Evolutionary conservation across 2,797 vertebrate species (phyloP).

Genomic region (Spea hammondii): DNA sequence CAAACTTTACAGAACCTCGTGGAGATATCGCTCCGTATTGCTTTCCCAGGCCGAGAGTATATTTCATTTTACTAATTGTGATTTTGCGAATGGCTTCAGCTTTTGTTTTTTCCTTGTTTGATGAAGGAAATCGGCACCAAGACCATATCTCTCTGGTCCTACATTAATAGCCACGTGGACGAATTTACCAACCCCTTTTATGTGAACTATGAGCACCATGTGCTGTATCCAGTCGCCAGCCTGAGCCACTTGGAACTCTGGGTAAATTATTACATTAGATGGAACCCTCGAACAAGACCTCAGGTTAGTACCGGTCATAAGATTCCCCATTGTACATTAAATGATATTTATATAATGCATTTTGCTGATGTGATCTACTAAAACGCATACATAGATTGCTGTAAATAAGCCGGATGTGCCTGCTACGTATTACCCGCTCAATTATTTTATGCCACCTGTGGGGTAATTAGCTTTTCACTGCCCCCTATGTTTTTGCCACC

Average conservation of each 20-base stretch:
- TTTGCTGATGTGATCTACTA: no score
- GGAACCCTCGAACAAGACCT: slow-evolving; percentile 94
- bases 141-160: slow-evolving; percentile 91
- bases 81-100: no score
- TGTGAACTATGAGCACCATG: slow-evolving; percentile 87
- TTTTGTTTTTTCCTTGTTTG: background rate
- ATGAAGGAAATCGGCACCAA: slow-evolving; percentile 78
- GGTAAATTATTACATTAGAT: slow-evolving; percentile 90
- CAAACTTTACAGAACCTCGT: slow-evolving; percentile 1
- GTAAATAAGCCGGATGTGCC: no score
- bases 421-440: no score
- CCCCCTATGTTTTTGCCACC: no score
- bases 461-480: no score
- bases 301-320: slow-evolving; percentile 72
- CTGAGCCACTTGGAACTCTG: slow-evolving; percentile 89
- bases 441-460: no score
- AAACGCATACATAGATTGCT: no score
- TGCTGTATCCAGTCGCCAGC: slow-evolving; percentile 87
- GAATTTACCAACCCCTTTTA: slow-evolving; percentile 96
- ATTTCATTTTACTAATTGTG: no score
- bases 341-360: no score
- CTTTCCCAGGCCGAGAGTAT: no score
- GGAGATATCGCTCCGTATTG: background rate
- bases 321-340: no score
- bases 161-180: slow-evolving; percentile 88